Base-by-base conservation (phyloP, 2,113 vertebrate genomes). In the Stegastes partitus region DNA sequence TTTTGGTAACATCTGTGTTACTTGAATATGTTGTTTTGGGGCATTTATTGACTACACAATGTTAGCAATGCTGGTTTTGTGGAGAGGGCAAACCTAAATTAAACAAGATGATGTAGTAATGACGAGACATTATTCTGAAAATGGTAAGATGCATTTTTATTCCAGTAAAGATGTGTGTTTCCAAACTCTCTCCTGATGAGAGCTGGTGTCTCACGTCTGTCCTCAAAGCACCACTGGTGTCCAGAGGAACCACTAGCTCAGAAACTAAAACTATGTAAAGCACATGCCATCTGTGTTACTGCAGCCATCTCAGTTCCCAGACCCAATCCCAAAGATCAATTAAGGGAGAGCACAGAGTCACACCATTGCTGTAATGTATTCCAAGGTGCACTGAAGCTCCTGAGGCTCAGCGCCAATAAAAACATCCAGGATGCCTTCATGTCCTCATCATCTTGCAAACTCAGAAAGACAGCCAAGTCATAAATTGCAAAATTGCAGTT, bases 401-500 rank as follows among this genome's bases (percentile, higher is more conserved):
- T 47, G 25, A 5, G 18, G 50, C 44, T 63, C 42, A 4, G 21
- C 34, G 63, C 53, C 50, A 73, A 28, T 18, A 49, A 59, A 65
- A 75, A 31, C 42, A 26, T 70, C 49, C 12, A 68, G 58, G 37
- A 53, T 74, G 50, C 66, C 37, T 74, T 39, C 45, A 22, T 58
- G 61, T 63, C n/a, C n/a, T 69, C 62, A 15, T 65, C 61, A 56
- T 63, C 37, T 16, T 26, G 5, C 18, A 39, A 53, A 70, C 28
- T 42, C 23, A 63, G n/a, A 34, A 37, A 58, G 26, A 58, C 56
- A 73, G 50, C 74, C 68, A 63, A 74, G 73, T 57, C 61, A 39
- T 70, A 64, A 86, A 80, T 61, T 31, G 26, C 15, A 14, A 49
- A 58, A 83, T 39, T 63, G 37, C 25, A 45, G 31, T 68, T n/a